Evolutionary conservation across 2,797 vertebrate species (phyloP), one percentile per base, ranked within the genome.

Genomic region (Calcarius lapponicus): DNA sequence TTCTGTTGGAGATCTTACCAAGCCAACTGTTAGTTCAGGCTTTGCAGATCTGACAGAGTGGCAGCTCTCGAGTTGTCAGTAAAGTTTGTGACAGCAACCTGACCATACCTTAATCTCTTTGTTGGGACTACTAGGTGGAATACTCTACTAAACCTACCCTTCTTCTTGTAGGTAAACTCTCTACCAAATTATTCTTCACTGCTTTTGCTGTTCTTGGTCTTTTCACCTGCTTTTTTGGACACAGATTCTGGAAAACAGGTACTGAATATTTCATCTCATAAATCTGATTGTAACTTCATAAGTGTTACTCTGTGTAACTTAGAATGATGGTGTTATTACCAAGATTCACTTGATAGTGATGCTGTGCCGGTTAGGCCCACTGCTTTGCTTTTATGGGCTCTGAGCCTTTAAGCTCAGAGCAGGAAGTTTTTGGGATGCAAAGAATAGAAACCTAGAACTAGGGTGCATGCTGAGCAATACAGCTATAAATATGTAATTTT

Each of bases 161-260:
- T 92, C 45, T 88, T 92, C 47, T 53, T 80, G 15, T 87, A 99
- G 99, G 98, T 80, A 98, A 96, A 90, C 88, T 98, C 9, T 99
- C 98, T 11, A 99, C 99, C 31, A 99, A 99, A 97, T 56, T 99
- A 14, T 99, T 99, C 93, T 99, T 99, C 96, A 99, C 98, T 66
- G 72, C 98, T 66, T 76, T 97, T 54, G 99, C 98, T 69, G n/a
- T 99, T 92, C 98, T 98, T 7, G 99, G 99, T 11, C 97, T 99
- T 80, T 98, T 99, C n/a, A 90, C 98, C 90, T 99, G 99, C 95
- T 99, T 99, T 97, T 98, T 98, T 53, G 99, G 99, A 32, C 99
- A 99, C 94, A 98, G 99, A 56, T 99, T 98, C 98, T 99, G 99
- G 97, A 99, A 99, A 98, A 98, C 98, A 97, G 99, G 99, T 99